Conservation (phyloP, 2,797 vertebrate species). For the Hippoglossus hippoglossus region DNA sequence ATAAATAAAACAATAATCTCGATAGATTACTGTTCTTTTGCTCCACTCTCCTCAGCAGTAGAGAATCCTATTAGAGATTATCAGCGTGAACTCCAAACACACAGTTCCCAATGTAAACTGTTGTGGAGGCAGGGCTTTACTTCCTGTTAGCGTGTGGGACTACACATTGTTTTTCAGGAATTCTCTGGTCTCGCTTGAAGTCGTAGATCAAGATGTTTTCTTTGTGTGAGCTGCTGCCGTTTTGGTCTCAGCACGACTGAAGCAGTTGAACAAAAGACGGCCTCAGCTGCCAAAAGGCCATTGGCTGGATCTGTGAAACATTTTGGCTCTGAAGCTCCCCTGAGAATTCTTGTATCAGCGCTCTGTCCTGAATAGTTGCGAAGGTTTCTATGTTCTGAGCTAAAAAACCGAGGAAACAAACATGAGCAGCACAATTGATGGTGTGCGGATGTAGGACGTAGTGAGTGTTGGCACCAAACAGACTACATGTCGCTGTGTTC, state of each 20-base stretch:
- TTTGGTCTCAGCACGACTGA: slow-evolving; percentile 26
- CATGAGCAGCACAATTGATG: neutral
- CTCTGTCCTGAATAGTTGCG: slow-evolving; percentile 28
- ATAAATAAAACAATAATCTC: too few species aligned
- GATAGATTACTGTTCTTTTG: too few species aligned
- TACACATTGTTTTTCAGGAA: neutral
- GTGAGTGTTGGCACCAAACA: slow-evolving; percentile 17
- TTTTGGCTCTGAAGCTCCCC: slow-evolving; percentile 12
- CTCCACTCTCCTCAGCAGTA: too few species aligned
- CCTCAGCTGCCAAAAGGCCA: slow-evolving; percentile 28
- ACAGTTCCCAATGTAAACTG: too few species aligned
- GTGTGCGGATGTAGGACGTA: neutral
- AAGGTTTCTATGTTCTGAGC: neutral
- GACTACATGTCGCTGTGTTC: neutral
- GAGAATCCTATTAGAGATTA: too few species aligned
- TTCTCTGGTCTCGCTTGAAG: neutral
- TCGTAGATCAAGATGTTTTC: neutral
- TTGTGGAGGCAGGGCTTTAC: neutral
- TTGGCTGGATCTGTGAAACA: slow-evolving; percentile 16
- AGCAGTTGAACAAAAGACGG: slow-evolving; percentile 28
- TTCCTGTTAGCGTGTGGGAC: neutral
- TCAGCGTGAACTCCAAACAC: too few species aligned
- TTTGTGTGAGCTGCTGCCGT: slow-evolving; percentile 9
- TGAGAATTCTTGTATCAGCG: slow-evolving; percentile 2
- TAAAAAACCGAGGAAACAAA: slow-evolving; percentile 20